Percentiles rank a stretch among this genome's conserved stretches.
These are phyloP conservation scores for Hypolimnas misippus DNA, from an alignment of 2,888 invertebrate genomes.

Conservation along the genomic window DNA sequence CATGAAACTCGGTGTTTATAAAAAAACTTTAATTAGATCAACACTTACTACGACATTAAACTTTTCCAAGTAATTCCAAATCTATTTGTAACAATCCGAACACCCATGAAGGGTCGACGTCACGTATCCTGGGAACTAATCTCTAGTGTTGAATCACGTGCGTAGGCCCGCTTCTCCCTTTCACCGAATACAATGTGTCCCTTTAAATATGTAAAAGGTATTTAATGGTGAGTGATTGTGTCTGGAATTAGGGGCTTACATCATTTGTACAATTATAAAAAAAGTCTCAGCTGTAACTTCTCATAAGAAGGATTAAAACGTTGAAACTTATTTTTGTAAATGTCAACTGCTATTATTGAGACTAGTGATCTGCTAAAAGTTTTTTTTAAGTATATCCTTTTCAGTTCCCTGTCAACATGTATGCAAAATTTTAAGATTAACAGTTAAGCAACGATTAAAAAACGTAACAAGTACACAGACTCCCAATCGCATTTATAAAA, in stretches of 20 bases:
- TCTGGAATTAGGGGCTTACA: conserved; percentile 15
- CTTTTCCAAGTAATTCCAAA: background rate
- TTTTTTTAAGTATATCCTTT: too few species aligned
- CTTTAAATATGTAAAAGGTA: conserved; percentile 59
- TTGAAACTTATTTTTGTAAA: background rate
- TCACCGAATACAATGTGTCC: conserved; percentile 62
- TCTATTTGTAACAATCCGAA: conserved; percentile 50
- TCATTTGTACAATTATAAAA: conserved; percentile 6
- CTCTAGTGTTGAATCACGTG: conserved; percentile 75
- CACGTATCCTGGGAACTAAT: conserved; percentile 76
- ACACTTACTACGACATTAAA: too few species aligned
- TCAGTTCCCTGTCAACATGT: too few species aligned
- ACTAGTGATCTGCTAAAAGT: too few species aligned
- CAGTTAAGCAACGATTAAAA: too few species aligned
- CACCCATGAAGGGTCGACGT: conserved; percentile 64
- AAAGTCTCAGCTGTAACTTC: background rate
- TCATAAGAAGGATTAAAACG: background rate
- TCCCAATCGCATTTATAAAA: too few species aligned
- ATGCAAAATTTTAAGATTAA: too few species aligned
- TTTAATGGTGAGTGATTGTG: conserved; percentile 39
- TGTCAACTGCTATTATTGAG: too few species aligned
- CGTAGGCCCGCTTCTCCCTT: conserved; percentile 56
- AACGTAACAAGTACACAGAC: too few species aligned
- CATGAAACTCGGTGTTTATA: too few species aligned
- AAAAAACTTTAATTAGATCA: too few species aligned